Conservation (phyloP, 2,888 invertebrate genomes). For the Synergus gifuensis region DNA sequence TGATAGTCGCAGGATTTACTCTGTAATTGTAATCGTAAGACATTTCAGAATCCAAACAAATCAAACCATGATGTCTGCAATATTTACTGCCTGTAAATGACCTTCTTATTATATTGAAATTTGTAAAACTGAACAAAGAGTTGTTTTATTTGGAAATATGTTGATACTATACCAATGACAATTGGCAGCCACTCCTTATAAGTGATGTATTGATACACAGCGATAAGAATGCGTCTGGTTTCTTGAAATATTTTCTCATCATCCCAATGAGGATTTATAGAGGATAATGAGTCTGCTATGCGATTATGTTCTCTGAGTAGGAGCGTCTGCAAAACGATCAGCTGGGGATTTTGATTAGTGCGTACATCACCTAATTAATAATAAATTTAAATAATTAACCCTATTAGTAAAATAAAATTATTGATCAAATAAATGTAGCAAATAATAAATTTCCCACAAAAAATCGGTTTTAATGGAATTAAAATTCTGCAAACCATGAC, state of each 20-base stretch:
- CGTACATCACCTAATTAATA: conserved; percentile 78
- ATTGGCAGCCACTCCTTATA: conserved; percentile 82
- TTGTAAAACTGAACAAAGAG: too few relatives aligned
- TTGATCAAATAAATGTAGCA: too few relatives aligned
- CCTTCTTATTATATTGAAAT: too few relatives aligned
- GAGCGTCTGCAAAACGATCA: conserved; percentile 74
- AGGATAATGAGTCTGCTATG: conserved; percentile 78
- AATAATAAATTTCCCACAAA: too few relatives aligned
- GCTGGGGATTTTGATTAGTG: conserved; percentile 80
- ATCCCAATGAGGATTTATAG: conserved; percentile 81
- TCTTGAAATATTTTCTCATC: conserved; percentile 82
- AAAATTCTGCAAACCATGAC: too few relatives aligned
- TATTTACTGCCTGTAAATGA: background rate
- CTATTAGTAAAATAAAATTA: background rate
- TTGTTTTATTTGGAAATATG: background rate
- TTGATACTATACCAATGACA: conserved; percentile 76
- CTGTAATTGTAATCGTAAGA: conserved; percentile 78
- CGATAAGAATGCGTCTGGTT: conserved; percentile 79
- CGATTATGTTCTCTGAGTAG: conserved; percentile 81
- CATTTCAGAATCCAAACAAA: conserved; percentile 13
- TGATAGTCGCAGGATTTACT: conserved; percentile 81
- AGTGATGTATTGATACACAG: conserved; percentile 81
- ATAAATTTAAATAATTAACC: conserved; percentile 51
- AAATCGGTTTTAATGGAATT: too few relatives aligned
- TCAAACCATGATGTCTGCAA: background rate